Percentiles rank a stretch among this genome's conserved stretches.
These are phyloP conservation scores for Orius laevigatus DNA, from an alignment of 1,140 invertebrate genomes.

Conservation along the genomic window DNA sequence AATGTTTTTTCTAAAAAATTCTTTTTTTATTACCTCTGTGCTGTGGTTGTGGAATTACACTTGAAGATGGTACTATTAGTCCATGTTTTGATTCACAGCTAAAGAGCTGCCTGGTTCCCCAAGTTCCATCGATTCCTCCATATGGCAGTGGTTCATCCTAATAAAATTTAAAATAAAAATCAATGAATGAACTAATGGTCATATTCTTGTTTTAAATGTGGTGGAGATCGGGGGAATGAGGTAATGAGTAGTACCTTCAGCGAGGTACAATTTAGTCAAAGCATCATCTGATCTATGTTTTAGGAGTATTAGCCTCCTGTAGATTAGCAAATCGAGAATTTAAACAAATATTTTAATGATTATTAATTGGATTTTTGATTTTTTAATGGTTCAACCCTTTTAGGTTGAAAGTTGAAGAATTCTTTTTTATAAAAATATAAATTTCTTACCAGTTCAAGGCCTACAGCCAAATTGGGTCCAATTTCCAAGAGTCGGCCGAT, in stretches of 20 bases:
- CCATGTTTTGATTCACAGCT: conserved; percentile 35
- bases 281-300: too few relatives aligned
- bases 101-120: conserved; percentile 32
- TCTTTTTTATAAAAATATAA: background rate
- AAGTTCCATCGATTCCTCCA: conserved; percentile 25
- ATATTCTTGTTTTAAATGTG: too few relatives aligned
- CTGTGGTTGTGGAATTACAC: conserved; percentile 26
- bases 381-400: too few relatives aligned
- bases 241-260: too few relatives aligned
- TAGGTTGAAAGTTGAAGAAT: too few relatives aligned
- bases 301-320: too few relatives aligned
- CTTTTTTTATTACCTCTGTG: background rate
- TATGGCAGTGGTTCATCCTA: conserved; percentile 23
- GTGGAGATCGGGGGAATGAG: too few relatives aligned
- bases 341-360: too few relatives aligned
- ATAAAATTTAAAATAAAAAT: background rate
- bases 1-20: background rate
- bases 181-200: too few relatives aligned
- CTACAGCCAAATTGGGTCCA: conserved; percentile 32
- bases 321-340: too few relatives aligned
- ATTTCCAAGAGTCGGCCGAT: conserved; percentile 34
- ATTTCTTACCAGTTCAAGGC: conserved; percentile 33
- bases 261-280: too few relatives aligned
- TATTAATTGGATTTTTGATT: too few relatives aligned
- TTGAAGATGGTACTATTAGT: conserved; percentile 36